Evolutionary conservation across 2,113 vertebrate species (phyloP).

Genomic region (Verasper variegatus): DNA sequence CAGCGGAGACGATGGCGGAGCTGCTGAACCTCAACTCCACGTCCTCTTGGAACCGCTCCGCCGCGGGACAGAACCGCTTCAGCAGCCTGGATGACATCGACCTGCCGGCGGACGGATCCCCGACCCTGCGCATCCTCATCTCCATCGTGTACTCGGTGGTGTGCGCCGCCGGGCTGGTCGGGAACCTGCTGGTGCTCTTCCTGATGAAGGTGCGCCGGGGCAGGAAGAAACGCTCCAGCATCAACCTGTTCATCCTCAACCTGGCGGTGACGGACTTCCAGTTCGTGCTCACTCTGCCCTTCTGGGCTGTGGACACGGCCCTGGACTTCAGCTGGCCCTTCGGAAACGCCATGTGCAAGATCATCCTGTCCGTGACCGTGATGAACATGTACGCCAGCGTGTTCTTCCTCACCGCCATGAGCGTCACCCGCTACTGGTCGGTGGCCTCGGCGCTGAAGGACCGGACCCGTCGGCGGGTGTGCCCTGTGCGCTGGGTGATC

Average conservation of each 20-base stretch:
- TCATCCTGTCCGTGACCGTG: slow-evolving; percentile 88
- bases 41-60: slow-evolving; percentile 57
- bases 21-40: slow-evolving; percentile 44
- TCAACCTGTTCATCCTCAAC: slow-evolving; percentile 92
- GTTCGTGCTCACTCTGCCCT: slow-evolving; percentile 92
- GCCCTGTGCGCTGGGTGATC: slow-evolving; percentile 86
- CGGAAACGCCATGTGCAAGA: slow-evolving; percentile 92
- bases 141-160: slow-evolving; percentile 91
- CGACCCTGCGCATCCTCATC: slow-evolving; percentile 84
- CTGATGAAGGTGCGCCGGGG: slow-evolving; percentile 88
- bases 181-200: slow-evolving; percentile 92
- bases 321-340: slow-evolving; percentile 96
- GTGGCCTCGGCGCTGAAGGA: slow-evolving; percentile 90
- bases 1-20: slow-evolving; percentile 66
- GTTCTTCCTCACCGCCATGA: slow-evolving; percentile 96
- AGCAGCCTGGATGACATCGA: slow-evolving; percentile 71
- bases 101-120: slow-evolving; percentile 77
- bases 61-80: slow-evolving; percentile 32
- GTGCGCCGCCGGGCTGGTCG: slow-evolving; percentile 90
- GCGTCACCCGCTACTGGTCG: slow-evolving; percentile 89
- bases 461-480: slow-evolving; percentile 71
- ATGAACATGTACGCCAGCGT: slow-evolving; percentile 96
- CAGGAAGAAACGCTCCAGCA: slow-evolving; percentile 88
- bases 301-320: slow-evolving; percentile 93
- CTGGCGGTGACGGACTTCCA: slow-evolving; percentile 93